phyloP scores from a whole-genome alignment of 1,140 invertebrate species.

The Augochlora pura region DNA sequence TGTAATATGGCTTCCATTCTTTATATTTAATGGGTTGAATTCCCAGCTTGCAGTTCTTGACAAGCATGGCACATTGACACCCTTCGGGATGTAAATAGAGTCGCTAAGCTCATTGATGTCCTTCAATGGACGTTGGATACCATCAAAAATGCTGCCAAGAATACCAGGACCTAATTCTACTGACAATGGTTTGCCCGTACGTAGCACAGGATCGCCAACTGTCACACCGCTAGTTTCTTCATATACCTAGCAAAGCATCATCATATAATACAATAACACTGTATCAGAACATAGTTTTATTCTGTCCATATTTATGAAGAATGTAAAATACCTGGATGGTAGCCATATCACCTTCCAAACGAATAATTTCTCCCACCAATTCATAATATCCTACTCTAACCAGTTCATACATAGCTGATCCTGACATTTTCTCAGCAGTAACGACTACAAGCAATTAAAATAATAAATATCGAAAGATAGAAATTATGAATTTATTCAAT shows the following conservation, averaged over 20 bases:
- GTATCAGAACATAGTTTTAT: neutral
- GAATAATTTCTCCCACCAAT: conserved; percentile 99
- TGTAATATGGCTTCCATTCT: conserved; percentile 95
- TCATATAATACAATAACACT: neutral
- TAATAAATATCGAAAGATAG: neutral
- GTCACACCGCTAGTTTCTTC: conserved; percentile 99
- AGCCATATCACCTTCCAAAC: conserved; percentile 99
- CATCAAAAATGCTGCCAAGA: conserved; percentile 99
- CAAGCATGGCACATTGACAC: conserved; percentile 95
- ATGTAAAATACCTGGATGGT: conserved; percentile 92
- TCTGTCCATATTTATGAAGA: neutral
- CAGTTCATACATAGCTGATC: conserved; percentile 99
- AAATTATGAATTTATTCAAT: conserved; percentile 23
- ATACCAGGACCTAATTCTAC: conserved; percentile 99
- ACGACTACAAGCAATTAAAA: conserved; percentile 86
- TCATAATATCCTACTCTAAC: conserved; percentile 99
- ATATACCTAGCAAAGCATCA: conserved; percentile 87
- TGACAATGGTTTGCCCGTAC: conserved; percentile 98
- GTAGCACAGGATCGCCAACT: conserved; percentile 98
- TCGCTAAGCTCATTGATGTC: conserved; percentile 96
- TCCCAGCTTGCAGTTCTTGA: conserved; percentile 94
- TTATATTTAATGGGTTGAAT: conserved; percentile 93
- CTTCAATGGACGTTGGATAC: conserved; percentile 98
- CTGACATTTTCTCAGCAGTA: conserved; percentile 99
- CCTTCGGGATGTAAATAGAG: conserved; percentile 99